Evolutionary conservation across 2,888 invertebrate species (phyloP), one percentile per base, ranked within the genome.

Genomic region (Abrostola tripartita): DNA sequence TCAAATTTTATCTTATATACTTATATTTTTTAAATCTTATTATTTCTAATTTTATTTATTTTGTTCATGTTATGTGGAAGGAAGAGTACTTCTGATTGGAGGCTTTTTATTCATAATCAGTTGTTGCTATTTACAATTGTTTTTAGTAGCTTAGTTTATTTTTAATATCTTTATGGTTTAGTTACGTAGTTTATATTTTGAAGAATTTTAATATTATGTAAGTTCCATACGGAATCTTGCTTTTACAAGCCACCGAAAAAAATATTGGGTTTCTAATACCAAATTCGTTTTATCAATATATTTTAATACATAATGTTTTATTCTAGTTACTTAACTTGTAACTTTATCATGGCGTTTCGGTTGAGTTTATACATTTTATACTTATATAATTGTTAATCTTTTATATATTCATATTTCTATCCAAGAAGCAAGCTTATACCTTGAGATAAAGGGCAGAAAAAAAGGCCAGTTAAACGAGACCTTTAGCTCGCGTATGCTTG

Each of bases 121-220:
- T 92, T 92, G 92, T 93, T 92, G 90, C 90, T 92, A 92, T 92
- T 92, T 92, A 92, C 91, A 92, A 87, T 91, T 92, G 91, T 92
- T 92, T 92, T 87, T 79, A 85, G 84, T 86, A 85, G 79, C 84
- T 83, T 82, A 88, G 83, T 88, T 88, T 88, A 88, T 89, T 88
- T 87, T 84, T 81, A 85, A 81, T 77, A 72, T 68, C 71, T 78
- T 83, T 83, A 82, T 84, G 75, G 69, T 77, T 81, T 82, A 81
- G 83, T 79, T 85, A 83, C 81, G 71, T 80, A 79, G 79, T 79
- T 78, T 70, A 70, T 79, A 79, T 77, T 79, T 74, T 71, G 59
- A 71, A 70, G 58, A 71, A 74, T 74, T 68, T 73, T 67, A 71
- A 72, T 66, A 24, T 24, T 24, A 60, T 70, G 65, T 73, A 75